These are phyloP conservation scores for Nephrocerus scutellatus DNA, from an alignment of 2,888 invertebrate genomes.

Conservation along the genomic window DNA sequence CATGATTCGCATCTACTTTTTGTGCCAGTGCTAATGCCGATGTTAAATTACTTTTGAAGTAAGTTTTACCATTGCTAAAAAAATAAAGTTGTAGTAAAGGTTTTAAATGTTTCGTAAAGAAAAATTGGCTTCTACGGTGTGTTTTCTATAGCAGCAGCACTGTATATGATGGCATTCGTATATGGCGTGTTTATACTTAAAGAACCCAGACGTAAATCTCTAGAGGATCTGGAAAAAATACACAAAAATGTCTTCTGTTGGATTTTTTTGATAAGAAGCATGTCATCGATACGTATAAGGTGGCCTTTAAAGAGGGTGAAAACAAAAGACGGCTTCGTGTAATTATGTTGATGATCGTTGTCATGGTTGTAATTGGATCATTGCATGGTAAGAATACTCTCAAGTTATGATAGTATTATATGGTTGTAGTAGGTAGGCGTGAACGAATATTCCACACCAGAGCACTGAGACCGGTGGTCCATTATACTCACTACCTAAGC, in stretches of 20 bases:
- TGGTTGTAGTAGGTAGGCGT: background rate
- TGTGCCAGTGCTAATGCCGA: too few species aligned
- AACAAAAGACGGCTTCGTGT: slow-evolving; percentile 68
- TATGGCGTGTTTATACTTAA: slow-evolving; percentile 68
- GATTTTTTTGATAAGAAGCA: slow-evolving; percentile 73
- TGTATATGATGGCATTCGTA: slow-evolving; percentile 67
- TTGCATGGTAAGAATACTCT: slow-evolving; percentile 65
- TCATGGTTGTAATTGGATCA: slow-evolving; percentile 79
- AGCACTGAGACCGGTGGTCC: too few species aligned
- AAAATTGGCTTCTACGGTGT: slow-evolving; percentile 77
- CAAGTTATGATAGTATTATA: background rate
- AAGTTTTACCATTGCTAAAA: too few species aligned
- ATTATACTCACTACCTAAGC: background rate
- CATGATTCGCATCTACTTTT: too few species aligned
- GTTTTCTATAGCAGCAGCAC: slow-evolving; percentile 66
- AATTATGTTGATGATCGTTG: slow-evolving; percentile 69
- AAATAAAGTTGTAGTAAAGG: too few species aligned
- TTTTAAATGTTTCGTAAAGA: too few species aligned
- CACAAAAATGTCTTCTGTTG: slow-evolving; percentile 34
- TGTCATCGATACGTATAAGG: slow-evolving; percentile 68
- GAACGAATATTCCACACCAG: too few species aligned
- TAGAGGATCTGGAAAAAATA: slow-evolving; percentile 26
- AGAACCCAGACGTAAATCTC: too few species aligned
- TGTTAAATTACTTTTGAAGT: too few species aligned
- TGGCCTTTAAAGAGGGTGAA: slow-evolving; percentile 72